Evolutionary conservation across 2,888 invertebrate genomes (phyloP).

Genomic region (Carcina quercana): DNA sequence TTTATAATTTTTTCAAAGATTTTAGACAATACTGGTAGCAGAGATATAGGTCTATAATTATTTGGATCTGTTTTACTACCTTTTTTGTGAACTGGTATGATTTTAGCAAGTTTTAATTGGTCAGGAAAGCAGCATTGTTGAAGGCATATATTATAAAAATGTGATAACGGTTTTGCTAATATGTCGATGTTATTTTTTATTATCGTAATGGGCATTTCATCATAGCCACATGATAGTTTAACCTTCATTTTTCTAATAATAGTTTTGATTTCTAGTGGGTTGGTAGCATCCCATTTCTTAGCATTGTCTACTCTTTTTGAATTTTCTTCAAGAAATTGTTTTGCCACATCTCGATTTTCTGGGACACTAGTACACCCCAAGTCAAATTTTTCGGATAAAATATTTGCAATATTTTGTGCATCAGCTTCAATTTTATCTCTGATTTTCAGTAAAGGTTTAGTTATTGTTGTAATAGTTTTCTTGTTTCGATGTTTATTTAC

Average conservation of each 20-base stretch:
- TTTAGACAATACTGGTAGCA: constrained; percentile 1
- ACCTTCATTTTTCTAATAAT: background rate
- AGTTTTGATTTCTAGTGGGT: background rate
- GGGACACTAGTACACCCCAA: background rate
- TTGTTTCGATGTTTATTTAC: constrained; percentile 1
- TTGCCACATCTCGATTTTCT: background rate
- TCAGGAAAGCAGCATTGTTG: constrained; percentile 1
- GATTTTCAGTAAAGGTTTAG: background rate
- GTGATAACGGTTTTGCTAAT: background rate
- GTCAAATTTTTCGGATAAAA: background rate
- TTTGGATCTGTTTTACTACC: background rate
- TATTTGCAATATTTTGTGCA: background rate
- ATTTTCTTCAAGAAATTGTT: background rate
- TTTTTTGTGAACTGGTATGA: background rate
- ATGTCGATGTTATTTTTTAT: background rate
- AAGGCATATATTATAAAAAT: background rate
- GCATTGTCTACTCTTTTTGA: too few species aligned
- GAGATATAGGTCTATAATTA: constrained; percentile 3
- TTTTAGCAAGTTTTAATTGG: constrained; percentile 1
- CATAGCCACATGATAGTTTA: background rate
- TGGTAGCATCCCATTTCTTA: background rate
- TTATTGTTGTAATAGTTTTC: background rate
- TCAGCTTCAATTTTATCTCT: background rate
- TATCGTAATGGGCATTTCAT: background rate
- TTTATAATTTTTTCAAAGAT: constrained; percentile 1